Evolutionary conservation across 1,140 invertebrate species (phyloP).

Genomic region (Drosophila ironensis): DNA sequence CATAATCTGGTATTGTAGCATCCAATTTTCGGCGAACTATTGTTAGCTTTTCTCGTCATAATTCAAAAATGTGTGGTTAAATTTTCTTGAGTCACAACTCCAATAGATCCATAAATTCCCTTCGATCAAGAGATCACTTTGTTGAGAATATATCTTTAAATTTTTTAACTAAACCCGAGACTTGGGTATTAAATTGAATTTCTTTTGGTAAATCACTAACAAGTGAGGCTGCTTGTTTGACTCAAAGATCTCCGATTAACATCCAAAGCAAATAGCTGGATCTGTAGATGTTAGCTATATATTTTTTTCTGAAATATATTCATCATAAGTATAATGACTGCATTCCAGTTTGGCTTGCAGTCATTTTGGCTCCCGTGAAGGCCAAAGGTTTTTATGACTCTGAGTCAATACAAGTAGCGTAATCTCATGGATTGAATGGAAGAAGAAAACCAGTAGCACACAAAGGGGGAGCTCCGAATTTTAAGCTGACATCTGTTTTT

Average conservation of each 20-base stretch:
- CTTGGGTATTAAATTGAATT: background rate
- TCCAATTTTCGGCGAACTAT: background rate
- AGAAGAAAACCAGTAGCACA: constrained; percentile 61
- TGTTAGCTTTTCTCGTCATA: too few relatives aligned
- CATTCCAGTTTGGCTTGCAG: constrained; percentile 15
- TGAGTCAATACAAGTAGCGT: constrained; percentile 48
- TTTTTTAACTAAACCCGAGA: background rate
- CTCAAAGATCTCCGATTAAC: too few relatives aligned
- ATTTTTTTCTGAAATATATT: too few relatives aligned
- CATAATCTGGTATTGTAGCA: background rate
- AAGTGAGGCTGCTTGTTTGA: background rate
- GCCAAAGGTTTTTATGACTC: constrained; percentile 11
- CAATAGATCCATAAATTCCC: too few relatives aligned
- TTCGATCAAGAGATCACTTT: too few relatives aligned
- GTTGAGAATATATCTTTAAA: too few relatives aligned
- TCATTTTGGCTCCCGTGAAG: constrained; percentile 13
- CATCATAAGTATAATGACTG: too few relatives aligned
- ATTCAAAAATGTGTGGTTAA: too few relatives aligned
- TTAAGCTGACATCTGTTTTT: constrained; percentile 73
- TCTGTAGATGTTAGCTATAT: too few relatives aligned
- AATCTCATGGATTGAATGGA: constrained; percentile 46
- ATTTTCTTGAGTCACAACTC: too few relatives aligned
- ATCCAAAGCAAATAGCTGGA: too few relatives aligned
- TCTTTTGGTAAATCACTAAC: background rate
- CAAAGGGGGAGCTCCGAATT: constrained; percentile 37